Base-by-base conservation (phyloP, 2,797 vertebrate species). In the Chelon auratus region DNA sequence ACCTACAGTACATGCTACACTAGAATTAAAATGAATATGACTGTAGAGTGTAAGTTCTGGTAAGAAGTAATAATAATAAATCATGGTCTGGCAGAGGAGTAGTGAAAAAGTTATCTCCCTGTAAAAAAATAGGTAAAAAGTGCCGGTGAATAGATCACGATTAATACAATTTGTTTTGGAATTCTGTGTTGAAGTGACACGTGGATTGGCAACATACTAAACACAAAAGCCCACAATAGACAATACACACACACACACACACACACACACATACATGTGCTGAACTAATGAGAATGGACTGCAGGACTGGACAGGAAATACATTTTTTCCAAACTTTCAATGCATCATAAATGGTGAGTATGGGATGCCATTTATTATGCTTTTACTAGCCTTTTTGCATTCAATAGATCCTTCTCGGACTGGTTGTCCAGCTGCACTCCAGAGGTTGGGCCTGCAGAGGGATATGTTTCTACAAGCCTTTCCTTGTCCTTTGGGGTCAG, bases 331-430 rank as follows among this genome's bases (percentile, higher is more conserved):
- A 80, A 81, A 85, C 82, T 64, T 58, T 85, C 37, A 92, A 17
- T 86, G 94, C 95, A 96, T 97, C 88, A 97, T 97, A 97, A 97
- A 97, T 96, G 95, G 74, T 90, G 73, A 68, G 45, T 55, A 40
- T 69, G 65, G 22, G 69, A 78, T 76, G 78, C 95, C 96, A 98
- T 97, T 98, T 97, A 99, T 96, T 93, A 97, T 96, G 95, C 94
- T 91, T 90, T 83, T 93, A 94, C 98, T 97, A 95, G 98, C 98
- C 98, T 99, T 97, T 96, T 97, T 81, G 91, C 75, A 93, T 88
- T 95, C 91, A 93, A 93, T 40, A 92, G 94, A 80, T 96, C 95
- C 95, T 75, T 81, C 78, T 80, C 87, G 74, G 65, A 92, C 80
- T 88, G 85, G 85, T 90, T 94, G 85, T 94, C 93, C 90, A 95